Base-by-base conservation (phyloP, 1,140 invertebrate species). In the Drosophila nikananu region DNA sequence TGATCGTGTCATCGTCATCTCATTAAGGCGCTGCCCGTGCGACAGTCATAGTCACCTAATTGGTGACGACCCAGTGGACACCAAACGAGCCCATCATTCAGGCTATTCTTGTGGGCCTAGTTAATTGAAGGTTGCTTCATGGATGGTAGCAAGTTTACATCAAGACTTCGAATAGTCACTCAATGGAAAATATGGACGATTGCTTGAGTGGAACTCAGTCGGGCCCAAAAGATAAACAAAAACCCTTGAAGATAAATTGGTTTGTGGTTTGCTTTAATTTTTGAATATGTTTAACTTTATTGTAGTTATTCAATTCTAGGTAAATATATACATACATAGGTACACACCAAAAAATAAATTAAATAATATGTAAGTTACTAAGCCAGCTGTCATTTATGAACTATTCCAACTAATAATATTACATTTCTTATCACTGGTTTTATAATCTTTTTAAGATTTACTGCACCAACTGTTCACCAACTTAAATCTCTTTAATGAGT, bases 31-130 rank as follows among this genome's bases (percentile, higher is more conserved):
- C 44, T 72, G 46, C 21, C 46, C 42, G 49, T 49, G 44, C 21
- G 66, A 25, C 49, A 49, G 41, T 55, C 55, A 60, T 62, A 42
- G 46, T 54, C 46, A 52, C 63, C 35, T 90, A 89, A 90, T 89
- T 89, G 87, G 84, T 84, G 67, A 81, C 86, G 77, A 64, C 30
- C 71, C 86, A 84, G 75, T 59, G 71, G 51, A 23, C 74, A 71
- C 42, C 65, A 37, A 70, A 54, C 74, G 64, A 77, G 52, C 52
- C 37, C 58, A 41, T n/a, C 39, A 51, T 49, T 71, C 37, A 23
- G 15, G 35, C 21, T 57, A 71, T 60, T 58, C 48, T 60, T 37
- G 23, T 23, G 46, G 70, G 70, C 73, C 51, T 73, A 63, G 54
- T 67, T 68, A 65, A 62, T 52, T 67, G 63, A 70, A 86, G 63